Evolutionary conservation across 2,888 invertebrate genomes (phyloP).

Genomic region (Neoascia interrupta): DNA sequence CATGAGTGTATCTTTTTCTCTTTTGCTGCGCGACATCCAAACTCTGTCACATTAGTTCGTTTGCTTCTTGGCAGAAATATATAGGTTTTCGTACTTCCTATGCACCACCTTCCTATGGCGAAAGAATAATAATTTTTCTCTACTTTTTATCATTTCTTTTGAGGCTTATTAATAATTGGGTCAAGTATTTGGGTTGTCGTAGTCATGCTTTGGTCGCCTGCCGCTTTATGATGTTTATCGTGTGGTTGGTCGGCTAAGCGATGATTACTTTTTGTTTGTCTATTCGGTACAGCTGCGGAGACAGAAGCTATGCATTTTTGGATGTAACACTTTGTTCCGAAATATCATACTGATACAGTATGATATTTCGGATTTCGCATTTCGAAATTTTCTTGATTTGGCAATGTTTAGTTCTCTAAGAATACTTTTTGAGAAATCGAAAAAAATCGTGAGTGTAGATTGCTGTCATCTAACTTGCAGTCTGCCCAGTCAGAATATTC

Average conservation of each 20-base stretch:
- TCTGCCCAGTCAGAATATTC: too few relatives aligned
- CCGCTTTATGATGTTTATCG: slow-evolving; percentile 6
- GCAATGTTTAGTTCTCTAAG: too few relatives aligned
- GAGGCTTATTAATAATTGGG: slow-evolving; percentile 54
- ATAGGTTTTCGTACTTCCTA: slow-evolving; percentile 38
- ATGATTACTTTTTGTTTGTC: slow-evolving; percentile 12
- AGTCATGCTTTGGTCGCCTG: slow-evolving; percentile 26
- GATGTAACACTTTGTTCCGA: too few relatives aligned
- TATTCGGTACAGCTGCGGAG: too few relatives aligned
- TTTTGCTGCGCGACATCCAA: slow-evolving; percentile 9
- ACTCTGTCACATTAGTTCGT: slow-evolving; percentile 14
- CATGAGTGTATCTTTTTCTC: slow-evolving; percentile 8
- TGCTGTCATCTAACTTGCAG: too few relatives aligned
- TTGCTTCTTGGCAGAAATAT: slow-evolving; percentile 45
- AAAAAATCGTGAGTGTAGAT: too few relatives aligned
- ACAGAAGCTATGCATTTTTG: too few relatives aligned
- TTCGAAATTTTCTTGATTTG: too few relatives aligned
- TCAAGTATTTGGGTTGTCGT: slow-evolving; percentile 56
- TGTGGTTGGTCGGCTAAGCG: slow-evolving; percentile 11
- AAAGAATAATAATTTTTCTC: slow-evolving; percentile 22
- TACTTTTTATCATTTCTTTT: slow-evolving; percentile 30
- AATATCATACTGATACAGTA: too few relatives aligned
- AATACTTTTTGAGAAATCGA: too few relatives aligned
- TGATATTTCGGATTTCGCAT: too few relatives aligned
- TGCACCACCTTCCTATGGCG: slow-evolving; percentile 27